phyloP scores from a whole-genome alignment of 2,888 invertebrate genomes.

The Stictocephala bisonia region DNA sequence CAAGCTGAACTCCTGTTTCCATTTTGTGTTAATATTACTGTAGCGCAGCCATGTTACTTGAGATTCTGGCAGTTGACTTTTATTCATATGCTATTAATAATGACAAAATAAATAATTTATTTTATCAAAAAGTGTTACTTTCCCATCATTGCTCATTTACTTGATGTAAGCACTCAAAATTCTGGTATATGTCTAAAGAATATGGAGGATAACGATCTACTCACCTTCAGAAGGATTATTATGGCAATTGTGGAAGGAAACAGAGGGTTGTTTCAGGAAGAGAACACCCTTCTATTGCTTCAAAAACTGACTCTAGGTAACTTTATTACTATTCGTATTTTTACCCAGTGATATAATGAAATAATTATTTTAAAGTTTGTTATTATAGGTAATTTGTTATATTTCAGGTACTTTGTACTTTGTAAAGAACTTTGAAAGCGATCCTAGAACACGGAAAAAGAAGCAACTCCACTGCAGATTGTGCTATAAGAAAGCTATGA shows the following conservation, averaged over 20 bases:
- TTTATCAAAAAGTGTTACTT: slow-evolving; percentile 30
- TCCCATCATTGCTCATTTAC: slow-evolving; percentile 15
- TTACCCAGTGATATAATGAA: too few species aligned
- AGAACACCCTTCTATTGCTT: slow-evolving; percentile 14
- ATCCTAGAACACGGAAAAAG: slow-evolving; percentile 17
- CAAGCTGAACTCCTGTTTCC: too few species aligned
- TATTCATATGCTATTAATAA: too few species aligned
- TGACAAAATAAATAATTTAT: too few species aligned
- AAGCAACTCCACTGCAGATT: slow-evolving; percentile 15
- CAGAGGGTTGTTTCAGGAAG: slow-evolving; percentile 16
- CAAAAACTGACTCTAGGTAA: slow-evolving; percentile 28
- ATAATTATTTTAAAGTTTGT: too few species aligned
- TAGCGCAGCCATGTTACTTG: too few species aligned
- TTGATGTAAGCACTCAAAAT: slow-evolving; percentile 5
- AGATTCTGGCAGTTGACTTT: too few species aligned
- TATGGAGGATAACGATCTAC: slow-evolving; percentile 14
- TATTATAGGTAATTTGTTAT: too few species aligned
- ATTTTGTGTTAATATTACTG: too few species aligned
- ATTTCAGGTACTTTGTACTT: not conserved
- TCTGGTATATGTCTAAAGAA: slow-evolving; percentile 1
- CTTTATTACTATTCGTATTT: too few species aligned
- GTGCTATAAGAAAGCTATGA: slow-evolving; percentile 32
- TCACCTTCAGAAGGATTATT: slow-evolving; percentile 20
- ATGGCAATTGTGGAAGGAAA: slow-evolving; percentile 15
- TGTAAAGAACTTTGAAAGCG: not conserved